Conservation (phyloP, 2,113 vertebrate genomes). For the Pipra filicauda region DNA sequence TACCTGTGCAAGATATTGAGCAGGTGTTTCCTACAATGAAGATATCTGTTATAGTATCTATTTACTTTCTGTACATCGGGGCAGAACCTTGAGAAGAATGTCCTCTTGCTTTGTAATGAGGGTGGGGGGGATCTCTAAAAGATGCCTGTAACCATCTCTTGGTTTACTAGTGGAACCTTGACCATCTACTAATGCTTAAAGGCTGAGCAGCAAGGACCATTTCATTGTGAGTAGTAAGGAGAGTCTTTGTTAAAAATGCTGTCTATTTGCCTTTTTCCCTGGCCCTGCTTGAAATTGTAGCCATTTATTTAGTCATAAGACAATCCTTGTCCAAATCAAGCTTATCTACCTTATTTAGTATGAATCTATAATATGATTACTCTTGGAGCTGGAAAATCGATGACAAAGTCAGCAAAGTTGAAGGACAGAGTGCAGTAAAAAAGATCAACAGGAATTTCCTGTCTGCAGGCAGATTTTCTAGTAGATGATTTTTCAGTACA, state of each 20-base stretch:
- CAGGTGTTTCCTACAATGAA: not conserved
- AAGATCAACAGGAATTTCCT: not conserved
- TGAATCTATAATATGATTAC: not conserved
- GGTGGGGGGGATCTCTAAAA: not conserved
- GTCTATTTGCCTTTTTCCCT: not conserved
- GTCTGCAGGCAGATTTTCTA: not conserved
- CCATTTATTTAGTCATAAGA: not conserved
- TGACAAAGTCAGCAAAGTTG: not conserved
- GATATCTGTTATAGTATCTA: not conserved
- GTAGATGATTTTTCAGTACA: not conserved
- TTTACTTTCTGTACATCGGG: not conserved
- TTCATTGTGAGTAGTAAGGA: not conserved
- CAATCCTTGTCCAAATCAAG: accelerated
- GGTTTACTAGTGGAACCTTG: not conserved
- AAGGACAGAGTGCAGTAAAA: not conserved
- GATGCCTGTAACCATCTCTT: not conserved
- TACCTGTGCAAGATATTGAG: not conserved
- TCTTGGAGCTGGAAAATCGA: not conserved
- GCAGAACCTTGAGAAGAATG: not conserved
- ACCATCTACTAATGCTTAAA: not conserved
- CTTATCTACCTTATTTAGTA: not conserved
- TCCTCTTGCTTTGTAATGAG: not conserved
- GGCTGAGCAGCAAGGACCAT: not conserved
- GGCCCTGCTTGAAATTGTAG: not conserved
- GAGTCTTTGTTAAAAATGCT: not conserved